Conservation (phyloP, 2,888 invertebrate species). For the Galerucella nymphaeae region DNA sequence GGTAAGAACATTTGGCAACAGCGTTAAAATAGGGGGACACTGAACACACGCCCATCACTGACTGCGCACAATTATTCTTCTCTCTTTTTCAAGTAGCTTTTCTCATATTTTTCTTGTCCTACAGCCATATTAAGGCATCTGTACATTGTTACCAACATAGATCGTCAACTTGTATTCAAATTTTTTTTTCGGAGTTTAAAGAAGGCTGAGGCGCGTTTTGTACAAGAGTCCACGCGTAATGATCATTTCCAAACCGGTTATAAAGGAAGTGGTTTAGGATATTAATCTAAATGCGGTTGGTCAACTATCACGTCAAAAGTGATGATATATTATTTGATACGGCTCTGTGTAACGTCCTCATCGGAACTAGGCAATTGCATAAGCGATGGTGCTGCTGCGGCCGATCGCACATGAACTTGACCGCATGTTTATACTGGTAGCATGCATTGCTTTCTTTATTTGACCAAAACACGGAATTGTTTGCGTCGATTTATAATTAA, state of each 20-base stretch:
- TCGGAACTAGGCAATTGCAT: conserved; percentile 30
- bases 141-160: neutral
- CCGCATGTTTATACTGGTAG: conserved; percentile 41
- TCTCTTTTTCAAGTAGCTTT: too few relatives aligned
- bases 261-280: neutral
- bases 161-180: neutral
- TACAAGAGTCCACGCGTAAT: neutral
- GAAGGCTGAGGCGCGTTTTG: neutral
- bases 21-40: too few relatives aligned
- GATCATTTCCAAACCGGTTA: neutral
- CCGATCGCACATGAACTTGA: conserved; percentile 47
- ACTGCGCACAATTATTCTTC: too few relatives aligned
- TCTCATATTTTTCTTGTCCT: too few relatives aligned
- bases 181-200: neutral
- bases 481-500: too few relatives aligned
- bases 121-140: too few relatives aligned
- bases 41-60: too few relatives aligned
- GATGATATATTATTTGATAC: neutral
- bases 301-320: neutral
- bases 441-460: conserved; percentile 34
- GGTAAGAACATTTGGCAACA: too few relatives aligned
- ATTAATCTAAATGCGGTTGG: neutral
- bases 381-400: conserved; percentile 15
- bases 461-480: conserved; percentile 42
- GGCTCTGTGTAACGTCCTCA: conserved; percentile 20